Evolutionary conservation across 2,888 invertebrate genomes (phyloP).

Genomic region (Coelinius sp.): DNA sequence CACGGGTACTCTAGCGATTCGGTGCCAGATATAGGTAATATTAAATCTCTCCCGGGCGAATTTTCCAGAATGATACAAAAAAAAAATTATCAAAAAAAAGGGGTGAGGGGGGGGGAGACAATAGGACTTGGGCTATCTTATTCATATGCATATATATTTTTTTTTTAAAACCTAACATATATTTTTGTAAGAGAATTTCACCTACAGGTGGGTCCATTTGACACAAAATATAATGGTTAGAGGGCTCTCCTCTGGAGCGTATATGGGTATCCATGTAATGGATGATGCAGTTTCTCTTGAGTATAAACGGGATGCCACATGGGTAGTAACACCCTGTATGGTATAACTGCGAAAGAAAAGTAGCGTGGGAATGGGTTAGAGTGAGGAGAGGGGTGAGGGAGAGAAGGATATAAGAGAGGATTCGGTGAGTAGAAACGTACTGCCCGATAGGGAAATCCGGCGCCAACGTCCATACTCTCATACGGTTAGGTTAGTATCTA

Average conservation of each 20-base stretch:
- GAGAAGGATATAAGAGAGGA: conserved; percentile 45
- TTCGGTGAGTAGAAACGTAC: conserved; percentile 64
- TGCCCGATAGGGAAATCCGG: conserved; percentile 68
- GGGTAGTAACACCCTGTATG: conserved; percentile 29
- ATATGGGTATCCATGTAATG: conserved; percentile 27
- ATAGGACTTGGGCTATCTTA: background rate
- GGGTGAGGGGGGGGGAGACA: background rate
- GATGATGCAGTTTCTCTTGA: conserved; percentile 59
- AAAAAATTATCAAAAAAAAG: background rate
- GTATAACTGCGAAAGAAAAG: conserved; percentile 24
- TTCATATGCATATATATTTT: background rate
- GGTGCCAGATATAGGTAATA: conserved; percentile 23
- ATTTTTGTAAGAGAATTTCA: conserved; percentile 12
- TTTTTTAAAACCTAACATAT: background rate
- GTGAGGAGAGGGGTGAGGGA: conserved; percentile 35
- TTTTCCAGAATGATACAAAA: background rate
- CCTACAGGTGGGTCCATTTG: conserved; percentile 23
- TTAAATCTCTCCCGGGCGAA: conserved; percentile 25
- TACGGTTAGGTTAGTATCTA: conserved; percentile 12
- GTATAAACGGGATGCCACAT: conserved; percentile 43
- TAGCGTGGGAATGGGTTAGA: conserved; percentile 23
- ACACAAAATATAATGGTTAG: conserved; percentile 28
- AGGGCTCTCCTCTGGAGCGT: conserved; percentile 20
- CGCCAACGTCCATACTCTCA: conserved; percentile 39
- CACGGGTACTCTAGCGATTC: conserved; percentile 26